Evolutionary conservation across 2,888 invertebrate genomes (phyloP).

Genomic region (Rhodophaea formosa): DNA sequence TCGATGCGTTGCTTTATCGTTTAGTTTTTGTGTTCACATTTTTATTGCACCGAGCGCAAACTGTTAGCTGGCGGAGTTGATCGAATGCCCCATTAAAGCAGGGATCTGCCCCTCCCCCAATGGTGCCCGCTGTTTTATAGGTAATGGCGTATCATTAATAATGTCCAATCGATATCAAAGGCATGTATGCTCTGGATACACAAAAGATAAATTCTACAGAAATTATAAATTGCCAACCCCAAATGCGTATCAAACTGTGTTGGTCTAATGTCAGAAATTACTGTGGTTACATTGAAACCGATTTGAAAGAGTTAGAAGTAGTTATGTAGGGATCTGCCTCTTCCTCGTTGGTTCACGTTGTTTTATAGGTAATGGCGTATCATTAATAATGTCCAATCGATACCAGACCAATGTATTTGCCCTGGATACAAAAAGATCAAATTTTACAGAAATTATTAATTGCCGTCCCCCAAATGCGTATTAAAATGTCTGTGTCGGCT

Average conservation of each 20-base stretch:
- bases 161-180: conserved; percentile 5
- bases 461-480: no score
- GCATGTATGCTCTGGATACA: neutral
- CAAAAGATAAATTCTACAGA: neutral
- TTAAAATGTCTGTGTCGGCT: no score
- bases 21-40: conserved; percentile 5
- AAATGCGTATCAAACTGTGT: no score
- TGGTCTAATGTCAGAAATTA: no score
- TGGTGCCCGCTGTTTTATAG: conserved; percentile 9
- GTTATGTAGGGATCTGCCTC: neutral
- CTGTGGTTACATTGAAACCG: no score
- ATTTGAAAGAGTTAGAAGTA: no score
- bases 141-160: conserved; percentile 17
- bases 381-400: conserved; percentile 16
- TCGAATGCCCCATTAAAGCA: conserved; percentile 14
- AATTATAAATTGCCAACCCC: neutral
- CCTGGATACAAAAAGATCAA: neutral
- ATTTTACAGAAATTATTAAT: no score
- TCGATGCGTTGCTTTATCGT: conserved; percentile 12
- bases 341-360: neutral
- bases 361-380: conserved; percentile 15
- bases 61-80: conserved; percentile 1
- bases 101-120: neutral
- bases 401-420: neutral
- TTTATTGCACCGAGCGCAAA: conserved; percentile 11